Conservation (phyloP, 2,888 invertebrate genomes). For the Drosophila testacea region DNA sequence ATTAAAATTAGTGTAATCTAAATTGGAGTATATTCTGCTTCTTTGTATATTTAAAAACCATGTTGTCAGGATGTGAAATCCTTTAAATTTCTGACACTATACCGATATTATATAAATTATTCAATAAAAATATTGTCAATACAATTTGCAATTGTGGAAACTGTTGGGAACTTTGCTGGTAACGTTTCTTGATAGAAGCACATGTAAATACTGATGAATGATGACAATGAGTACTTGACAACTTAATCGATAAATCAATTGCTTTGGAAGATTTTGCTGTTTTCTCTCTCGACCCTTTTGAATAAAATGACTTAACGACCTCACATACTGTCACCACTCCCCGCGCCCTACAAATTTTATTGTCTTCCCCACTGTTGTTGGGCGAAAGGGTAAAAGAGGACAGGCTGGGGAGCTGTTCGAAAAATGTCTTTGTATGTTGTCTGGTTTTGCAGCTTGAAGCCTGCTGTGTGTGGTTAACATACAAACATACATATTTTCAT, state of each 20-base stretch:
- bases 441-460: conserved; percentile 7
- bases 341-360: conserved; percentile 15
- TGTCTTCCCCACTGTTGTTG: conserved; percentile 29
- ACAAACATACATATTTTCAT: conserved; percentile 29
- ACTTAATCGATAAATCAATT: conserved; percentile 82
- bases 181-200: conserved; percentile 49
- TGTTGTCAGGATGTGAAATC: not conserved
- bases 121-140: conserved; percentile 7
- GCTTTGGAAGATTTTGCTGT: conserved; percentile 66
- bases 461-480: conserved; percentile 44
- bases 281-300: conserved; percentile 68
- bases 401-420: conserved; percentile 11
- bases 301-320: conserved; percentile 44
- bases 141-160: not conserved
- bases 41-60: no score
- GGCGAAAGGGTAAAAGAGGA: not conserved
- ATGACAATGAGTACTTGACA: conserved; percentile 79
- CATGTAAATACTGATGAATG: conserved; percentile 74
- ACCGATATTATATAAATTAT: not conserved
- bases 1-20: no score
- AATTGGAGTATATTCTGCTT: no score
- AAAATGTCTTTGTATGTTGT: conserved; percentile 46
- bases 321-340: conserved; percentile 6
- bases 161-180: conserved; percentile 34
- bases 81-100: not conserved